phyloP scores from a whole-genome alignment of 2,797 vertebrate genomes.

The Leucoraja ocellata region DNA sequence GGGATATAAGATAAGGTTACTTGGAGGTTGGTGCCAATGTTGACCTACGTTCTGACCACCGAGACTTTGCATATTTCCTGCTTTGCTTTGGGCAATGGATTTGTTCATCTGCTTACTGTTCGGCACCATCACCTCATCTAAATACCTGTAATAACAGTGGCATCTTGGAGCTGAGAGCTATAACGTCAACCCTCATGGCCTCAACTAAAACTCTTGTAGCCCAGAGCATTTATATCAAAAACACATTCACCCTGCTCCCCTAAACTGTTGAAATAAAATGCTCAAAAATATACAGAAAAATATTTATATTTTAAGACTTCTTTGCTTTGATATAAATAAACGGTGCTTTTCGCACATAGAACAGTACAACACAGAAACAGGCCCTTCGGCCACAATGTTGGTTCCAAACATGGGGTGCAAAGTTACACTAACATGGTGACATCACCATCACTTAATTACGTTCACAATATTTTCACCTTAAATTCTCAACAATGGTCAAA shows the following conservation, averaged over 20 bases:
- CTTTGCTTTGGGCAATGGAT: neutral
- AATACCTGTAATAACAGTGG: neutral
- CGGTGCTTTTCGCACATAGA: too few relatives aligned
- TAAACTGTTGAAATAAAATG: neutral
- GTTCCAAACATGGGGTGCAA: too few relatives aligned
- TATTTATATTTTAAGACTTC: too few relatives aligned
- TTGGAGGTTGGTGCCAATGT: neutral
- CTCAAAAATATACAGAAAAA: too few relatives aligned
- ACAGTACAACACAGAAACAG: neutral
- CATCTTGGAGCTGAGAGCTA: neutral
- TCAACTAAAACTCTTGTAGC: neutral
- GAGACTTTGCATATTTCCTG: neutral
- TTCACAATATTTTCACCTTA: too few relatives aligned
- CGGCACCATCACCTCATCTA: neutral
- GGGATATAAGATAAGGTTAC: neutral
- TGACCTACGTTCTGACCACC: neutral
- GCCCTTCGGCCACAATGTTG: neutral
- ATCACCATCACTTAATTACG: too few relatives aligned
- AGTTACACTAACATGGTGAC: too few relatives aligned
- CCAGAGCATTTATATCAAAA: neutral
- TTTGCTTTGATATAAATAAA: too few relatives aligned
- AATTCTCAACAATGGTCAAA: too few relatives aligned
- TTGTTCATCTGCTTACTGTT: neutral
- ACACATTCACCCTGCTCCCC: neutral
- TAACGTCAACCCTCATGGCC: neutral